A percentile compares a stretch with the other conserved stretches of the same genome.
phyloP scores from a whole-genome alignment of 2,888 invertebrate species.

The Tiliacea aurago region DNA sequence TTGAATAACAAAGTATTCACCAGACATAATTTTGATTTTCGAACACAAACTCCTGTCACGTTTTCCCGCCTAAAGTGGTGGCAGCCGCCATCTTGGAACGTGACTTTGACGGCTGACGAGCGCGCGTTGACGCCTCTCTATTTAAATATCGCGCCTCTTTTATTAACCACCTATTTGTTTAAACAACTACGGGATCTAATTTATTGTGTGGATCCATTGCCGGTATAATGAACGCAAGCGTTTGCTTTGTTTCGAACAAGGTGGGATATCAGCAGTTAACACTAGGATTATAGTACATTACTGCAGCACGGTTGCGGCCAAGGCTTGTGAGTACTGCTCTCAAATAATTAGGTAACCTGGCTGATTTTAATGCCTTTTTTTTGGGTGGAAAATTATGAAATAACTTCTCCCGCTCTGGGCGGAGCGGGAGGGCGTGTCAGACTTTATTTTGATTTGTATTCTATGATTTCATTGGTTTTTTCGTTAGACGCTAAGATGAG shows the following conservation, averaged over 20 bases:
- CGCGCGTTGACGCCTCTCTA: constrained; percentile 81
- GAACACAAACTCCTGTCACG: constrained; percentile 79
- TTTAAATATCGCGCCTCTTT: constrained; percentile 83
- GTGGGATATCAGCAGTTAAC: constrained; percentile 49
- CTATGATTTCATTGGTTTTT: no score
- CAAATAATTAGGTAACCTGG: background rate
- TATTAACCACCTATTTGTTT: constrained; percentile 77
- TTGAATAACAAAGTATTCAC: constrained; percentile 64
- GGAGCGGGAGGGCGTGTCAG: no score
- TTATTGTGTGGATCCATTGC: constrained; percentile 80
- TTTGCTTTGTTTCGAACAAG: constrained; percentile 67
- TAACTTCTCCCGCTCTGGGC: no score
- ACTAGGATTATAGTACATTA: constrained; percentile 18
- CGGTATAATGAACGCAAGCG: constrained; percentile 73
- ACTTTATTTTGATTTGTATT: no score
- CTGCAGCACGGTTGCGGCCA: background rate
- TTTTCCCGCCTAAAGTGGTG: constrained; percentile 83
- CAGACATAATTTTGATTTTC: constrained; percentile 71
- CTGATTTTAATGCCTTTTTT: no score
- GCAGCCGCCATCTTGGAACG: constrained; percentile 86
- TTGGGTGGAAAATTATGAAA: no score
- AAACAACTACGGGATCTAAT: constrained; percentile 79
- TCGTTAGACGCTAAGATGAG: no score
- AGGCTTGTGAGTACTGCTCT: background rate
- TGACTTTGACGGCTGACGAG: constrained; percentile 77